These are phyloP conservation scores for Delia radicum DNA, from an alignment of 1,140 invertebrate genomes.

Conservation along the genomic window DNA sequence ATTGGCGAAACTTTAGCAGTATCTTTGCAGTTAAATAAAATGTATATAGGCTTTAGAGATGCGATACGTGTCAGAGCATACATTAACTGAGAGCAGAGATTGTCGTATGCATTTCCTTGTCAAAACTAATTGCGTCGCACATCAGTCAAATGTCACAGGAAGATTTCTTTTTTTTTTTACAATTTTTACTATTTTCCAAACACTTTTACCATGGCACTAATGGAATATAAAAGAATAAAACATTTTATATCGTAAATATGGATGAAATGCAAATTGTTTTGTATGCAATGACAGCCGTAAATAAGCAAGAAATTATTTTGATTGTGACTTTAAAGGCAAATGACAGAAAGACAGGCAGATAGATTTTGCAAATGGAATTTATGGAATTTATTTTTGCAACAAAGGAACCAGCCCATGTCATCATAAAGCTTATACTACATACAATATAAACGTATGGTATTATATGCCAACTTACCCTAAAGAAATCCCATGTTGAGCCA, in stretches of 20 bases:
- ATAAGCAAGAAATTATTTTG: background rate
- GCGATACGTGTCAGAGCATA: constrained; percentile 16
- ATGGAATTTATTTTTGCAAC: background rate
- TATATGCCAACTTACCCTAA: constrained; percentile 67
- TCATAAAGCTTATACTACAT: too few species aligned
- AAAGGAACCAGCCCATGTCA: too few species aligned
- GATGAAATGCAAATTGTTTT: background rate
- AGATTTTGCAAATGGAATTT: background rate
- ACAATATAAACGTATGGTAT: too few species aligned
- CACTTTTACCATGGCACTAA: background rate
- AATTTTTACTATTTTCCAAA: background rate
- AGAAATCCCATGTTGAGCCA: constrained; percentile 92
- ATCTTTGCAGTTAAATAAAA: too few species aligned
- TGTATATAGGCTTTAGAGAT: constrained; percentile 12
- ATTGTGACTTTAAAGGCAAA: background rate
- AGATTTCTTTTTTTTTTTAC: background rate
- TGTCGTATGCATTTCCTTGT: constrained; percentile 21
- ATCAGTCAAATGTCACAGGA: constrained; percentile 24
- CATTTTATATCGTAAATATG: background rate
- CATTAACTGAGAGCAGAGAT: constrained; percentile 19
- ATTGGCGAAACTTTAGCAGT: too few species aligned
- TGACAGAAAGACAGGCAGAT: background rate
- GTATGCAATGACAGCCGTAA: background rate
- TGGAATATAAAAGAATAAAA: background rate
- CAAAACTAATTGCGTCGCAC: constrained; percentile 23